A percentile compares a stretch with the other conserved stretches of the same genome.
Conservation (phyloP, 2,797 vertebrate genomes). For the Manis javanica region DNA sequence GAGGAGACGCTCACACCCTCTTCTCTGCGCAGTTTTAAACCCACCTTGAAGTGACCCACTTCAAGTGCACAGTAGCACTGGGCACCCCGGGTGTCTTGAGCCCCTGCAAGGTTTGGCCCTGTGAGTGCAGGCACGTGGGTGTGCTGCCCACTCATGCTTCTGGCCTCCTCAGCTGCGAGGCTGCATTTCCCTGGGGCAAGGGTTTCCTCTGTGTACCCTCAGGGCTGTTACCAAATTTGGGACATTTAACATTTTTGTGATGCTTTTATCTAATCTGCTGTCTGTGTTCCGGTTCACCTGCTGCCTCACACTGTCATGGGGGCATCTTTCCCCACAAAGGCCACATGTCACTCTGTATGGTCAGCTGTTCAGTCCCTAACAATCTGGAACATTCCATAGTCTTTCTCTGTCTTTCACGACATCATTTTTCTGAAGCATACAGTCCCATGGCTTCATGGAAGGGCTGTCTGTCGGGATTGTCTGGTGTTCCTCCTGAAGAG, state of each 20-base stretch:
- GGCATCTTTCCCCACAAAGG: no score
- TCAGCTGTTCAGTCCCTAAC: no score
- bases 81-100: no score
- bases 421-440: rapidly evolving
- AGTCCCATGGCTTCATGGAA: rapidly evolving
- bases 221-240: neutral
- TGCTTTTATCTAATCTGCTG: neutral
- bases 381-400: neutral
- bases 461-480: no score
- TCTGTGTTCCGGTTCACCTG: no score
- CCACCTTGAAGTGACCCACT: no score
- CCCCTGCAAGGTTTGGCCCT: neutral
- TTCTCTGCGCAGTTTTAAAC: no score
- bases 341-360: rapidly evolving
- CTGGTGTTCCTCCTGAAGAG: neutral
- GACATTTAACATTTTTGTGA: rapidly evolving
- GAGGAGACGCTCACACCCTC: no score
- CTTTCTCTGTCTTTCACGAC: neutral
- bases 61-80: no score
- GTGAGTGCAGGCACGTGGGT: rapidly evolving
- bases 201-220: neutral
- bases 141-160: rapidly evolving
- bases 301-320: no score
- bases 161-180: neutral
- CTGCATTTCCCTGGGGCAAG: no score